Conservation (phyloP, 2,113 vertebrate genomes). For the Mionectes macconnelli region DNA sequence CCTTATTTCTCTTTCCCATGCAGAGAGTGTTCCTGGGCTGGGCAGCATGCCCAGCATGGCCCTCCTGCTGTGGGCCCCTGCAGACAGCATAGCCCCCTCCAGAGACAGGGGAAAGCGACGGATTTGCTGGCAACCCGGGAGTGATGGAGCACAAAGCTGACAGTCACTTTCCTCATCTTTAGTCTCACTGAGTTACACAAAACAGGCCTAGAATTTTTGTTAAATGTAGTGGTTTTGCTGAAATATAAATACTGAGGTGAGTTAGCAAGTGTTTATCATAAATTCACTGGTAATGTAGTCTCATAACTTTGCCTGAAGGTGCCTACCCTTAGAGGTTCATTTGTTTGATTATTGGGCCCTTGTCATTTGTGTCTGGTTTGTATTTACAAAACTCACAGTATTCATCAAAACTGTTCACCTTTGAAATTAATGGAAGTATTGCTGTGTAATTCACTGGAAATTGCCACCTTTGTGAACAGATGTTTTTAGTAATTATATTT, state of each 20-base stretch:
- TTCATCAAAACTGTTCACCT: neutral
- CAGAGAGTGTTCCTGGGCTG: neutral
- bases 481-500: neutral
- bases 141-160: neutral
- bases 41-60: accelerated
- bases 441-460: neutral
- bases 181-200: accelerated
- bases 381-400: neutral
- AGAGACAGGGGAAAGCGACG: accelerated
- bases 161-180: neutral
- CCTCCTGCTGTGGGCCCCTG: neutral
- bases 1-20: neutral
- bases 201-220: neutral
- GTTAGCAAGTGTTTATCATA: neutral
- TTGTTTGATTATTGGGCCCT: neutral
- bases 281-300: neutral
- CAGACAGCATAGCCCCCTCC: neutral
- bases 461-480: neutral
- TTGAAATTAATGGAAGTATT: neutral
- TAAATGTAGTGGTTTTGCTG: neutral
- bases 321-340: neutral
- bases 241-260: neutral
- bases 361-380: neutral
- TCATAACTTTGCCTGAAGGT: neutral
- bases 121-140: neutral